Base-by-base conservation (phyloP, 2,113 vertebrate species). In the Phylloscopus whistleri region DNA sequence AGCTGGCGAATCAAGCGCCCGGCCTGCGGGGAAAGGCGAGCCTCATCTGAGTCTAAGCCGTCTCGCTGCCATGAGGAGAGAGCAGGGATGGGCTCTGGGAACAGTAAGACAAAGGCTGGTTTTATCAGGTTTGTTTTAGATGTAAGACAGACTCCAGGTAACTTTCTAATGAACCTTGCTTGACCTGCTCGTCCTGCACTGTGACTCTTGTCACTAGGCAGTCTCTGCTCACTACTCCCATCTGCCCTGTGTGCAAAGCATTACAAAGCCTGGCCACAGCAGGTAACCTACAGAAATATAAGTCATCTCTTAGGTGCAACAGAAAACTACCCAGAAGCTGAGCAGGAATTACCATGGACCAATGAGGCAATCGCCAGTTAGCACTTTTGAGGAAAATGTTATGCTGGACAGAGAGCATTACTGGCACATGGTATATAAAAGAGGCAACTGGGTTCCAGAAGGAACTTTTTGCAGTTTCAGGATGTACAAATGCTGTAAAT, bases 1-100 rank as follows among this genome's bases (percentile, higher is more conserved):
- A 99, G 98, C 90, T 99, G 99, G 19, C 98, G 98, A 84, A 99
- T 99, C 67, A 99, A 98, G 64, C 98, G 98, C 10, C 98, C 99
- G 0, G 98, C 98, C 94, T 99, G 98, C 1, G 99, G 99, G 39
- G 99, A 99, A 43, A 99, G 98, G 35, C 95, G 98, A 21, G 99
- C 99, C 87, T 99, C 99, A 9, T 99, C 99, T 2, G 98, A 96
- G 95, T 99, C 98, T 96, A 98, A 94, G 66, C 94, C 97, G 73
- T 99, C 99, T 86, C 98, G 98, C 93, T 99, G 98, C 98, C 99
- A 98, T 6, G 98, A 97, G 18, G 98, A 98, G 85, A 98, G 98
- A 13, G 99, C 98, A 6, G 98, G 98, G 63, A 98, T 92, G 13
- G 99, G 99, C 51, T 99, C 99, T 99, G 97, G 87, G 89, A 90